Percentiles rank a stretch among this genome's conserved stretches.
Conservation (phyloP, 1,140 invertebrate species). For the Brachionus paranguensis region DNA sequence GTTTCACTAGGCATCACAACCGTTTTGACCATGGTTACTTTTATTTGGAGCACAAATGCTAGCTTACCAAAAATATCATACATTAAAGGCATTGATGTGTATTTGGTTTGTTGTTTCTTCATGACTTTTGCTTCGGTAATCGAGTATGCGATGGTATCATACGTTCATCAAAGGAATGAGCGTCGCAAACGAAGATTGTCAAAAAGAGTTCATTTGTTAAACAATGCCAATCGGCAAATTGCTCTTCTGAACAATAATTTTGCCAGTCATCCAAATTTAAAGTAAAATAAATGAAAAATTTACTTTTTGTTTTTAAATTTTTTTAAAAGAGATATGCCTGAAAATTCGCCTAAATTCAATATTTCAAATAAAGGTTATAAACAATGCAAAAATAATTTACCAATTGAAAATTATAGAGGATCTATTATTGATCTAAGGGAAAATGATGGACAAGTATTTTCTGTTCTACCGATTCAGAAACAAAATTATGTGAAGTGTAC, state of each 20-base stretch:
- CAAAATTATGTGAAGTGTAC: background rate
- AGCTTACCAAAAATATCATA: conserved; percentile 95
- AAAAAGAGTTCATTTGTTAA: background rate
- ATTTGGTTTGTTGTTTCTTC: conserved; percentile 95
- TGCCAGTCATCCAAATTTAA: background rate
- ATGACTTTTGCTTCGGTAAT: conserved; percentile 50
- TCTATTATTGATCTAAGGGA: background rate
- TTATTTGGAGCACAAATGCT: conserved; percentile 96
- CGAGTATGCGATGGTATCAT: conserved; percentile 44
- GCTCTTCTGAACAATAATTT: background rate
- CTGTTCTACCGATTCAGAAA: background rate
- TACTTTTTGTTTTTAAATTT: background rate
- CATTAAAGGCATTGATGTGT: conserved; percentile 93
- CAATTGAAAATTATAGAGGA: background rate
- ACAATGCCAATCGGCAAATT: background rate
- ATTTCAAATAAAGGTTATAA: background rate
- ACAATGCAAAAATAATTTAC: background rate
- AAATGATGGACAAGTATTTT: background rate
- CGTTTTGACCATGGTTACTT: conserved; percentile 93
- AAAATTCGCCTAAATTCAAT: background rate
- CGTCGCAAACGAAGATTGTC: background rate
- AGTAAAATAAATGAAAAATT: background rate
- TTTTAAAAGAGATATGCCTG: background rate
- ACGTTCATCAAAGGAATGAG: conserved; percentile 33
- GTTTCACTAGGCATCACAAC: conserved; percentile 92